Conservation (phyloP, 2,113 vertebrate species). For the Epinephelus lanceolatus region DNA sequence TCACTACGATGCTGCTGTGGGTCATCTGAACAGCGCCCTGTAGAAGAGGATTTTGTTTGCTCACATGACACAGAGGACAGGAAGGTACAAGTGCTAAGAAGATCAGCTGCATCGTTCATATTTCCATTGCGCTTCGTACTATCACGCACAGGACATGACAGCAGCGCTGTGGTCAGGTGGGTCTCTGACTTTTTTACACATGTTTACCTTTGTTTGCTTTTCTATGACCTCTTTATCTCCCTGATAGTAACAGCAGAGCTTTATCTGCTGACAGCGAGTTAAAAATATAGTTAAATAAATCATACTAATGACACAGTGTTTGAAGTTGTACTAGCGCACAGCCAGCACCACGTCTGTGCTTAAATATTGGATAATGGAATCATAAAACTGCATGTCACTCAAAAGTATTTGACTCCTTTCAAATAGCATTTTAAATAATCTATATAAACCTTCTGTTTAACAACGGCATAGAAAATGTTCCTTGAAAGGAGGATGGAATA, state of each 20-base stretch:
- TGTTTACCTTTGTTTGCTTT: too few species aligned
- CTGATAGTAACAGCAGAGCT: too few species aligned
- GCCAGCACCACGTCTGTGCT: background rate
- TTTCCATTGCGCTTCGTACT: slow-evolving; percentile 44
- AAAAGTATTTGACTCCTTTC: background rate
- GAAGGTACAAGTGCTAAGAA: slow-evolving; percentile 58
- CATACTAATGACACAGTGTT: background rate
- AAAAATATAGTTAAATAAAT: background rate
- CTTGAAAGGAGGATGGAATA: slow-evolving; percentile 33
- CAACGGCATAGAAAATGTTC: background rate
- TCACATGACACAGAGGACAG: slow-evolving; percentile 61
- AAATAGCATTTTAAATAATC: background rate
- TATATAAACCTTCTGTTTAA: background rate
- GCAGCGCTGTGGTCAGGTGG: slow-evolving; percentile 54
- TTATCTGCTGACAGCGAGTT: too few species aligned
- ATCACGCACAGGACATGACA: slow-evolving; percentile 20
- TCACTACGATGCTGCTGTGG: background rate
- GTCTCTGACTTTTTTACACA: slow-evolving; percentile 34
- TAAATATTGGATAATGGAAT: background rate
- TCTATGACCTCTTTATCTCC: too few species aligned
- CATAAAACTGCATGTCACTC: background rate
- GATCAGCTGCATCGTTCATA: slow-evolving; percentile 69
- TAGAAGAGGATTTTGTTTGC: slow-evolving; percentile 42
- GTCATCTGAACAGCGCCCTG: background rate
- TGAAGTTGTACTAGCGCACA: background rate